Conservation (phyloP, 2,113 vertebrate genomes). For the Phocoena phocoena region DNA sequence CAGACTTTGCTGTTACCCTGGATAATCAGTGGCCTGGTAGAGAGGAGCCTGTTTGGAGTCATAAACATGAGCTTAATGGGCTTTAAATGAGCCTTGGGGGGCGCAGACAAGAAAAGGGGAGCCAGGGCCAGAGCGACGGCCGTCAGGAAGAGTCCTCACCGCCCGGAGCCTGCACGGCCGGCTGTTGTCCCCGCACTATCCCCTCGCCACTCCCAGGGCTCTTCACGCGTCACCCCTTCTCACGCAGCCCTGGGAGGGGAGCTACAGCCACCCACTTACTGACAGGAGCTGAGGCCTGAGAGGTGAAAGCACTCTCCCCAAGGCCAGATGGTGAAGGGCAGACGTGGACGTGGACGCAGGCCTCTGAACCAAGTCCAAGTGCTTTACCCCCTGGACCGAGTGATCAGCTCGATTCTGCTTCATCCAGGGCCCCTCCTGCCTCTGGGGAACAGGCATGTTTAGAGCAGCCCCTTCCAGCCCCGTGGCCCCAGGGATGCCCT, state of each 20-base stretch:
- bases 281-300: neutral
- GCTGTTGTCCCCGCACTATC: neutral
- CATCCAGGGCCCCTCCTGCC: too few relatives aligned
- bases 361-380: neutral
- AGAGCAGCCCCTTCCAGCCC: neutral
- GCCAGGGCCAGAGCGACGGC: neutral
- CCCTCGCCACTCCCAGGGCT: too few relatives aligned
- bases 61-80: neutral
- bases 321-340: neutral
- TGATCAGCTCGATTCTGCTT: neutral
- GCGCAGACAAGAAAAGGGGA: rapidly evolving
- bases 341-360: neutral
- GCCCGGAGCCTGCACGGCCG: neutral
- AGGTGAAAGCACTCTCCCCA: neutral
- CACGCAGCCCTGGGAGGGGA: neutral
- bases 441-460: neutral
- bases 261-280: rapidly evolving
- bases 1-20: neutral
- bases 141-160: rapidly evolving
- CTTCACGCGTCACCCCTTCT: rapidly evolving
- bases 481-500: neutral
- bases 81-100: rapidly evolving
- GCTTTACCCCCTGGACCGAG: neutral
- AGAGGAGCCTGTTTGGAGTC: neutral
- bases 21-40: neutral